These are phyloP conservation scores for Onthophagus sagittarius DNA, from an alignment of 2,888 invertebrate genomes.

Conservation along the genomic window DNA sequence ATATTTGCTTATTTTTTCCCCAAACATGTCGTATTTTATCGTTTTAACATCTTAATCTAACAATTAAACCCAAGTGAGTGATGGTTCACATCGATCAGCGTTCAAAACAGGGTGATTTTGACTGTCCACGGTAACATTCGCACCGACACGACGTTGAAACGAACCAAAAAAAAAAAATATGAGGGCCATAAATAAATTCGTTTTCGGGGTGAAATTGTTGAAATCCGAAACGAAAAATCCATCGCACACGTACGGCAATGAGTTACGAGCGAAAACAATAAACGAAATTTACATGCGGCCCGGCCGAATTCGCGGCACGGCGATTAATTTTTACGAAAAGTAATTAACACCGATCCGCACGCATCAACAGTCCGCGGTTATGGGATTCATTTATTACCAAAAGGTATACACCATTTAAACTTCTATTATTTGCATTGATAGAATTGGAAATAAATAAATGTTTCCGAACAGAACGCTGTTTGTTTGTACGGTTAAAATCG, in stretches of 20 bases:
- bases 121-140: neutral
- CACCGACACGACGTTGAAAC: neutral
- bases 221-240: neutral
- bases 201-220: neutral
- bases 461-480: too few species aligned
- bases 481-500: neutral
- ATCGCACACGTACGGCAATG: neutral
- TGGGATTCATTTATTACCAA: neutral
- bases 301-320: neutral
- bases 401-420: neutral
- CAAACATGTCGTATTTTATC: neutral
- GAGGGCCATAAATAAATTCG: neutral
- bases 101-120: neutral
- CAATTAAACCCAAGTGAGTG: neutral
- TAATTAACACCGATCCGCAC: neutral
- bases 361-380: neutral
- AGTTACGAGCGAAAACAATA: neutral
- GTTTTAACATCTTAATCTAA: neutral
- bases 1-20: too few species aligned
- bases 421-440: too few species aligned
- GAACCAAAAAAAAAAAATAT: neutral
- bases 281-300: neutral
- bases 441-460: too few species aligned
- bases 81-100: neutral
- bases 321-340: neutral